phyloP scores from a whole-genome alignment of 2,113 vertebrate genomes.

The Paradoxurus hermaphroditus region DNA sequence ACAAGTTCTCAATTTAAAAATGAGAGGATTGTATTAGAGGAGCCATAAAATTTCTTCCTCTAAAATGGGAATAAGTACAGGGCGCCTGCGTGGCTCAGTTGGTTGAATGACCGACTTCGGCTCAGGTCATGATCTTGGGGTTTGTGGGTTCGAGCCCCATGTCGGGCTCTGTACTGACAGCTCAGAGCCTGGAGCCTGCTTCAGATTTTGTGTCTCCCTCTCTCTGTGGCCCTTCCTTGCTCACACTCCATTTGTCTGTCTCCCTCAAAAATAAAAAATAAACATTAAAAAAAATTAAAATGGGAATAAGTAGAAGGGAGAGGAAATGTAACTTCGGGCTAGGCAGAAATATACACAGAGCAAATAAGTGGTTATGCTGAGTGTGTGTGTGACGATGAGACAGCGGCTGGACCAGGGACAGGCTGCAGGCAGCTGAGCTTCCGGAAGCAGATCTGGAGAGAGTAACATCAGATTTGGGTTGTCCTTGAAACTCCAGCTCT shows the following conservation, averaged over 20 bases:
- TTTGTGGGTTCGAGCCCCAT: neutral
- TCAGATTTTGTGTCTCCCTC: neutral
- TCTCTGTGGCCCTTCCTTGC: neutral
- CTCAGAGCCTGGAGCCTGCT: neutral
- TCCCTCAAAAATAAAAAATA: neutral
- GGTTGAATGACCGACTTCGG: neutral
- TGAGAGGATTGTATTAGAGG: neutral
- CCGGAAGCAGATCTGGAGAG: neutral
- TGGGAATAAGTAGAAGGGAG: neutral
- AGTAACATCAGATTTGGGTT: neutral
- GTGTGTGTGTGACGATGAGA: neutral
- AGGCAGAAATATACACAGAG: neutral
- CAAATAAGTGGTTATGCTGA: neutral
- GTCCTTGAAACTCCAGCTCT: neutral
- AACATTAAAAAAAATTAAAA: neutral
- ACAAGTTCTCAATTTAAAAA: neutral
- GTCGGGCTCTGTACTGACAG: neutral
- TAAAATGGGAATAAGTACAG: neutral
- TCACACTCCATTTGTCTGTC: no score
- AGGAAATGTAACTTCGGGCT: neutral
- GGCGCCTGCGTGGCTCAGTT: neutral
- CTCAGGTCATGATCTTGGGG: neutral
- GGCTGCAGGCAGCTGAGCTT: neutral
- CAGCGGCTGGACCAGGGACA: neutral
- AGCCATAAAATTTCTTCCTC: neutral